phyloP scores from a whole-genome alignment of 2,888 invertebrate species.

The Tetragnatha montana region DNA sequence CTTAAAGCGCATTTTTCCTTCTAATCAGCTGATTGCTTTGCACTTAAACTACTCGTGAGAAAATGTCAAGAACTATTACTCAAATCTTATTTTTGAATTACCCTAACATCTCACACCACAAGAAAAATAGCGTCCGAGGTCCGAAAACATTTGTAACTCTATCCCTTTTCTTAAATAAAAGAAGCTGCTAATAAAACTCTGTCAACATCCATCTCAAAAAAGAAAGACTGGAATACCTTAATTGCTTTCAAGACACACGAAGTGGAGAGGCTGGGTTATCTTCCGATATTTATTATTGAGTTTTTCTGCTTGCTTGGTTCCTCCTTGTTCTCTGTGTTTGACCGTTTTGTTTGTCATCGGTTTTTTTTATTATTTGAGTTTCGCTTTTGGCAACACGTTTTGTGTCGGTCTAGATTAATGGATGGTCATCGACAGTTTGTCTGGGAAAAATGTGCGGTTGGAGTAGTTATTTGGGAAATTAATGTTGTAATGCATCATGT shows the following conservation, averaged over 20 bases:
- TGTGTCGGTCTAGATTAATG: conserved; percentile 29
- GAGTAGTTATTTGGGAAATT: too few relatives aligned
- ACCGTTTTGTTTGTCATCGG: conserved; percentile 41
- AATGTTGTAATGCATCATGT: too few relatives aligned
- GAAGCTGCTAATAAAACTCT: conserved; percentile 6
- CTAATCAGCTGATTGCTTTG: not conserved
- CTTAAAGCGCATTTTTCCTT: too few relatives aligned
- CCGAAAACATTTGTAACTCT: not conserved
- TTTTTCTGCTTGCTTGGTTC: conserved; percentile 36
- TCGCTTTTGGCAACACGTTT: conserved; percentile 48
- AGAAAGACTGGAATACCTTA: conserved; percentile 16
- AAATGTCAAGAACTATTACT: not conserved
- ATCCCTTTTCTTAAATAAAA: not conserved
- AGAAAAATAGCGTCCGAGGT: not conserved
- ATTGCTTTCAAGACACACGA: conserved; percentile 52
- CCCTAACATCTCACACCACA: not conserved
- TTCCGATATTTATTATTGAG: conserved; percentile 44
- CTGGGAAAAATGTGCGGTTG: too few relatives aligned
- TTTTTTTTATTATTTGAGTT: conserved; percentile 27
- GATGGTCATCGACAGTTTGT: conserved; percentile 15
- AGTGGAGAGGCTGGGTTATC: conserved; percentile 18
- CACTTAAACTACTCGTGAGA: not conserved
- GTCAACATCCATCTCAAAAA: conserved; percentile 2
- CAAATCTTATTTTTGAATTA: not conserved
- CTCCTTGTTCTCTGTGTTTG: conserved; percentile 29